These are phyloP conservation scores for Synaphobranchus kaupii DNA, from an alignment of 2,797 vertebrate species.

Conservation along the genomic window DNA sequence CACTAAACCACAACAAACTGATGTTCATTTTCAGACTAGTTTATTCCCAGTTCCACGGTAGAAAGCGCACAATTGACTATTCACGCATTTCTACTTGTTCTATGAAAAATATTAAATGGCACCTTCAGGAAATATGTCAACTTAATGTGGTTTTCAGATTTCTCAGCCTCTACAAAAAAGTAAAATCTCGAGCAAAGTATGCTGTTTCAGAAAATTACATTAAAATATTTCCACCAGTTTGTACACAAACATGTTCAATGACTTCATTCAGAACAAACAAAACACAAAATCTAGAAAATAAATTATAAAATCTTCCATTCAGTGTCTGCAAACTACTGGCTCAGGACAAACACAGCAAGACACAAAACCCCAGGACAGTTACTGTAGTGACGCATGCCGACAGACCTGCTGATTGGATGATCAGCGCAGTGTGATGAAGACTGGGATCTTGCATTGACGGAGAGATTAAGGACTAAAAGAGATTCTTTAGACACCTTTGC, in stretches of 20 bases:
- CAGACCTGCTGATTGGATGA: not conserved
- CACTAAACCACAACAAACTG: not conserved
- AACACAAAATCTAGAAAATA: slow-evolving; percentile 51
- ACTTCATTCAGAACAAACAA: not conserved
- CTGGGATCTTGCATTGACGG: not conserved
- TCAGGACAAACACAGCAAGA: not conserved
- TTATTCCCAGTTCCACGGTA: slow-evolving; percentile 10
- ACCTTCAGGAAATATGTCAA: not conserved
- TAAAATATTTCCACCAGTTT: not conserved
- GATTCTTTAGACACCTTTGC: not conserved
- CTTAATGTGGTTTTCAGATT: not conserved
- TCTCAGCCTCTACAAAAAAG: not conserved
- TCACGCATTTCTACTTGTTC: not conserved
- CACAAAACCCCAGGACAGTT: not conserved
- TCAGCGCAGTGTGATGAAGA: not conserved
- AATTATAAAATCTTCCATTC: slow-evolving; percentile 29
- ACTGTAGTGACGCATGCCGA: not conserved
- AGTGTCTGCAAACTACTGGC: not conserved
- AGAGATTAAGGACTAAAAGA: not conserved
- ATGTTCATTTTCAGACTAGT: not conserved
- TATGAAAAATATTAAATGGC: slow-evolving; percentile 3
- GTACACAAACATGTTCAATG: not conserved
- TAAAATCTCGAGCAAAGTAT: not conserved
- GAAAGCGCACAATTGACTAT: not conserved
- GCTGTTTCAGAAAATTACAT: not conserved